These are phyloP conservation scores for Phodopus roborovskii DNA, from an alignment of 2,113 vertebrate genomes.

Conservation along the genomic window DNA sequence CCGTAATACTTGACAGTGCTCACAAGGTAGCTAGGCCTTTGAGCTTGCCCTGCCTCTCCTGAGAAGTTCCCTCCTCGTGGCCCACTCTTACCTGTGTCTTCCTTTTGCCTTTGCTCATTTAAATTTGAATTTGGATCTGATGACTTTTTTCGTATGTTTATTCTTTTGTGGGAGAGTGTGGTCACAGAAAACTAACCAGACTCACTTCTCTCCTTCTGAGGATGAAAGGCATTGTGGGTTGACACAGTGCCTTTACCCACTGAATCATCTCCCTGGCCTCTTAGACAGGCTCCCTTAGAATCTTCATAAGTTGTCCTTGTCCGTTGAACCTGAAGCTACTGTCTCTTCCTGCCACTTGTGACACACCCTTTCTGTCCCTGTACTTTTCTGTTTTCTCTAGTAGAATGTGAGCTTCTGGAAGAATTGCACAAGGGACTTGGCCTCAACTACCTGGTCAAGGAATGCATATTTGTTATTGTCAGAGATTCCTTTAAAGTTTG, in stretches of 20 bases:
- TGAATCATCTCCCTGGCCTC: not conserved
- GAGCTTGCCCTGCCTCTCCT: not conserved
- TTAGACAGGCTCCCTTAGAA: too few species aligned
- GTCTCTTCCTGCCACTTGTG: not conserved
- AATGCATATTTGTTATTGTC: too few species aligned
- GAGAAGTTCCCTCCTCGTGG: accelerated
- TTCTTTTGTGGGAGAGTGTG: not conserved
- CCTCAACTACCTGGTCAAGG: not conserved
- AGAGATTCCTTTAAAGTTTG: accelerated
- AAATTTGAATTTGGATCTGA: not conserved
- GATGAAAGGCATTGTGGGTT: too few species aligned
- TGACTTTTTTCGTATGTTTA: not conserved
- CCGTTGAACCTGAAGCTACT: accelerated
- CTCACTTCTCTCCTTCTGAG: not conserved
- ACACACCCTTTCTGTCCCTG: not conserved
- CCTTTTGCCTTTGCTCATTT: not conserved
- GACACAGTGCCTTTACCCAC: not conserved
- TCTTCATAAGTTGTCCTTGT: not conserved
- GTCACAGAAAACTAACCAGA: not conserved
- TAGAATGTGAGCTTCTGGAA: accelerated
- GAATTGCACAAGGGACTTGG: not conserved
- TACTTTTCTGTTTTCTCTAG: accelerated
- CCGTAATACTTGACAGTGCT: accelerated
- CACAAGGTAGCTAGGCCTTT: accelerated
- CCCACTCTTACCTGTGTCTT: accelerated